These are phyloP conservation scores for Bombus confusus DNA, from an alignment of 1,140 invertebrate genomes.

Conservation along the genomic window DNA sequence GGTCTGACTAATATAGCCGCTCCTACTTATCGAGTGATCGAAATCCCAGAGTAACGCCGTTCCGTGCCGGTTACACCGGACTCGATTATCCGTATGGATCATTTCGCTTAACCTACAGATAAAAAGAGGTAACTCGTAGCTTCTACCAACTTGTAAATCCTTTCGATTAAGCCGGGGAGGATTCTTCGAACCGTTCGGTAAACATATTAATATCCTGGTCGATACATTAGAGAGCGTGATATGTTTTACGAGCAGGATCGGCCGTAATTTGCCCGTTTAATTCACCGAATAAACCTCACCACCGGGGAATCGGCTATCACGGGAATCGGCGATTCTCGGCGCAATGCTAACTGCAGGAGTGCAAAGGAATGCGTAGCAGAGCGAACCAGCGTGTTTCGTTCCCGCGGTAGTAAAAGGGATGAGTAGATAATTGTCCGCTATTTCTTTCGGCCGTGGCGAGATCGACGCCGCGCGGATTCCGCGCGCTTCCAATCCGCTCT, in stretches of 20 bases:
- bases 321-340: slow-evolving; percentile 12
- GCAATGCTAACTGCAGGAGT: slow-evolving; percentile 5
- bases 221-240: neutral
- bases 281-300: neutral
- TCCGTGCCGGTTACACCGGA: neutral
- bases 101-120: neutral
- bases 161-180: neutral
- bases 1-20: neutral
- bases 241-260: neutral
- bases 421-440: slow-evolving; percentile 46
- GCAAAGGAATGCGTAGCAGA: slow-evolving; percentile 23
- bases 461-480: slow-evolving; percentile 2
- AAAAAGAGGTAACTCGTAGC: neutral
- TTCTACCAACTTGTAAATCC: slow-evolving; percentile 6
- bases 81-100: slow-evolving; percentile 1
- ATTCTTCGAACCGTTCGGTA: neutral
- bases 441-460: slow-evolving; percentile 8
- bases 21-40: neutral
- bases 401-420: slow-evolving; percentile 33
- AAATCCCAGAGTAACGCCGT: neutral
- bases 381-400: slow-evolving; percentile 41
- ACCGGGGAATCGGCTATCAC: neutral
- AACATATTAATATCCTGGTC: slow-evolving; percentile 2
- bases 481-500: neutral
- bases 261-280: neutral